Conservation (phyloP, 2,888 invertebrate genomes). For the Girardia tigrina region DNA sequence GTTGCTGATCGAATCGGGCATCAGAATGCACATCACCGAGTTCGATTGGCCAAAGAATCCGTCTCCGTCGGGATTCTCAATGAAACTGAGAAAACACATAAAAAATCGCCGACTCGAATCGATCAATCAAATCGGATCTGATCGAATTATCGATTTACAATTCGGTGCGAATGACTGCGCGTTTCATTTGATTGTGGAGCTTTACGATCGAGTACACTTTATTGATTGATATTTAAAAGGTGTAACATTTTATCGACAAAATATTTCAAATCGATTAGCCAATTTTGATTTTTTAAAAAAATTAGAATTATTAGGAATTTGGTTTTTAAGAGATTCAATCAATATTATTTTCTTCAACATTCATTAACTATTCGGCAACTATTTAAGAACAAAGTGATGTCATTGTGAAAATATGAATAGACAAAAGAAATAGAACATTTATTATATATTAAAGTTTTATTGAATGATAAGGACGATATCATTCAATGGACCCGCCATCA, state of each 20-base stretch:
- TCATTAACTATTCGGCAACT: too few species aligned
- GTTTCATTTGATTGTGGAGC: conserved; percentile 80
- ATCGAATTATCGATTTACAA: conserved; percentile 81
- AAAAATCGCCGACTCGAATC: conserved; percentile 81
- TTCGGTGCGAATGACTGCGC: conserved; percentile 82
- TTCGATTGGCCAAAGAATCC: conserved; percentile 97
- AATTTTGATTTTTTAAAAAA: too few species aligned
- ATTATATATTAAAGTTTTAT: too few species aligned
- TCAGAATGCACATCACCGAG: conserved; percentile 75
- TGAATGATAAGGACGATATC: too few species aligned
- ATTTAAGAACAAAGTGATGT: too few species aligned
- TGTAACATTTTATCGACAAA: neutral
- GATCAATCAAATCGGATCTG: conserved; percentile 71
- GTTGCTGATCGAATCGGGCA: conserved; percentile 80
- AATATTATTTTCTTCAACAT: too few species aligned
- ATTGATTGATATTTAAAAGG: neutral
- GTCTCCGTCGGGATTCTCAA: conserved; percentile 83
- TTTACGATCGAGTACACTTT: conserved; percentile 63
- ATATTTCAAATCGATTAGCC: too few species aligned
- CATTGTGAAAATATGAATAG: too few species aligned
- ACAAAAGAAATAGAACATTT: too few species aligned
- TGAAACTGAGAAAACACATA: conserved; percentile 95
- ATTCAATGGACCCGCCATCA: too few species aligned
- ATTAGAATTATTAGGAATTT: too few species aligned
- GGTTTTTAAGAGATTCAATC: too few species aligned